Evolutionary conservation across 2,797 vertebrate species (phyloP).

Genomic region (Spatula versicolor): DNA sequence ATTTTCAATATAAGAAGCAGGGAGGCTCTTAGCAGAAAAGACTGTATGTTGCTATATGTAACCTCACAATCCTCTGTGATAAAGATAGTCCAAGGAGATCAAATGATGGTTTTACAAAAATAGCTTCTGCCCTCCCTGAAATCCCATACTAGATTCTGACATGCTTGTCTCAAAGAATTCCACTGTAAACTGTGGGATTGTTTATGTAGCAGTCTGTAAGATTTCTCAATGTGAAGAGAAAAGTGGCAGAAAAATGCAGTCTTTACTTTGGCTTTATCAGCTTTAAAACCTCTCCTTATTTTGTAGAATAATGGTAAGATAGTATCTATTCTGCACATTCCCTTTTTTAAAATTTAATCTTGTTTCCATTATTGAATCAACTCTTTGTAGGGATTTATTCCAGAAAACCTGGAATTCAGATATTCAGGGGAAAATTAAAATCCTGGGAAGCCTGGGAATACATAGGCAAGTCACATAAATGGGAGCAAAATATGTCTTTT

Average conservation of each 20-base stretch:
- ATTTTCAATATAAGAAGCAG: not conserved
- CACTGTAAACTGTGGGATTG: not conserved
- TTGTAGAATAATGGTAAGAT: not conserved
- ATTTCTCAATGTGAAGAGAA: not conserved
- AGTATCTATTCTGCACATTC: not conserved
- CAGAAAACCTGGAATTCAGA: not conserved
- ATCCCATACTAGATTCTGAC: constrained; percentile 1
- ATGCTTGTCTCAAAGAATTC: not conserved
- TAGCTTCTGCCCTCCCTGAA: constrained; percentile 26
- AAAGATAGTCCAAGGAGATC: constrained; percentile 44
- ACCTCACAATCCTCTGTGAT: not conserved
- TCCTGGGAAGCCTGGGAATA: constrained; percentile 14
- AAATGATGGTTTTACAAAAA: constrained; percentile 17
- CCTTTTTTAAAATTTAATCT: not conserved
- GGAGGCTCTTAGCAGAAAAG: not conserved
- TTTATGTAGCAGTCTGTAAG: not conserved
- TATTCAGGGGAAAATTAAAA: not conserved
- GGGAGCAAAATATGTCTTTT: not conserved
- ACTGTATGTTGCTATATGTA: not conserved
- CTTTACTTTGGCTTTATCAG: not conserved
- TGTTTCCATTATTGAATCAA: constrained; percentile 6
- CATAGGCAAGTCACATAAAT: not conserved
- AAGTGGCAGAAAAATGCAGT: not conserved
- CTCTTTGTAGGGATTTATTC: constrained; percentile 2
- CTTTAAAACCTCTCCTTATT: not conserved